Base-by-base conservation (phyloP, 2,797 vertebrate genomes). In the Ambastaia sidthimunki region DNA sequence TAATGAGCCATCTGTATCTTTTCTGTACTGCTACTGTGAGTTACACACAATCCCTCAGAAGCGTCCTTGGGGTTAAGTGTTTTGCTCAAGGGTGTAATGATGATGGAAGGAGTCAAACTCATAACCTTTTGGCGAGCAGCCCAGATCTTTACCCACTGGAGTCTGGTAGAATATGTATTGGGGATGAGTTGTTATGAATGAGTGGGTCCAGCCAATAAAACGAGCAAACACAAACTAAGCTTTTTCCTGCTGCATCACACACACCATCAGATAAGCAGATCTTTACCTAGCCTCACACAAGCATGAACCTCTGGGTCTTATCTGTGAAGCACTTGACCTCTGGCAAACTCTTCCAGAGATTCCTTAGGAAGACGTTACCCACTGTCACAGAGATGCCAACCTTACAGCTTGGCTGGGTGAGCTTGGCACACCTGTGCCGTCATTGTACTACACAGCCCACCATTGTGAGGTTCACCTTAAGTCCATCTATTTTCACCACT, bases 361-460 rank as follows among this genome's bases (percentile, higher is more conserved):
- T 86, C 80, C 83, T 86, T 75, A 86, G 52, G 78, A 84, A 78
- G 80, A 76, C 31, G 83, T 48, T 80, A 86, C 59, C 23, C 71
- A n/a, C 74, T 82, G 71, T 84, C 83, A 83, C 78, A 3, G 68
- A 79, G 71, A 76, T 70, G 80, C 71, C 85, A 86, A 80, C 37
- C 71, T 50, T 73, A 59, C 62, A 69, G 73, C 74, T 52, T 28
- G 73, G 54, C 74, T 72, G 21, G 41, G 59, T 18, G 3, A 57
- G 63, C 41, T 80, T 82, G 69, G 77, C 69, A 79, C 48, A 7
- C 23, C 69, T 54, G 25, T 72, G 62, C 78, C 59, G 63, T 76
- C 75, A 62, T 50, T 76, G 80, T 80, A 69, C 66, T 75, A 16
- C 41, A 37, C 41, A 37, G 52, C 63, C 80, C 62, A 78, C 72